A percentile compares a stretch with the other conserved stretches of the same genome.
phyloP scores from a whole-genome alignment of 2,113 vertebrate genomes.

The Poecile atricapillus region DNA sequence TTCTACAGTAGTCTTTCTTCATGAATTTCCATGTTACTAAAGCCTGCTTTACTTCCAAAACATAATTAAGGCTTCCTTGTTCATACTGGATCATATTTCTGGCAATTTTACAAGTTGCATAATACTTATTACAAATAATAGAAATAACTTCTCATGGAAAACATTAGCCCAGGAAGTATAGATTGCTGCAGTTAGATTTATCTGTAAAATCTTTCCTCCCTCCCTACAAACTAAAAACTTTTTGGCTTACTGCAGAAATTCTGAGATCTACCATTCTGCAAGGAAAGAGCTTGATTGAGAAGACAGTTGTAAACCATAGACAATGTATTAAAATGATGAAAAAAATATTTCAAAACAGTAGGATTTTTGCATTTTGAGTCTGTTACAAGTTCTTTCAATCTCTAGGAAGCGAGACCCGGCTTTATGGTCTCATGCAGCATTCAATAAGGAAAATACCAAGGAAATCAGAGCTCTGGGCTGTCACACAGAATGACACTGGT shows the following conservation, averaged over 20 bases:
- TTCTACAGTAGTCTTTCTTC: conserved; percentile 27
- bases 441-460: background rate
- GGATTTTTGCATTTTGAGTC: background rate
- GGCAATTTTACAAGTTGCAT: background rate
- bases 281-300: background rate
- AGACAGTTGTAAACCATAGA: background rate
- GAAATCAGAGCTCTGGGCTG: background rate
- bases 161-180: background rate
- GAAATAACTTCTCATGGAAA: background rate
- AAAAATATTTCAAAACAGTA: background rate
- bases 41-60: conserved; percentile 29
- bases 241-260: background rate
- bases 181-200: background rate
- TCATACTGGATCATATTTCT: conserved; percentile 18
- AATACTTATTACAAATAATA: conserved; percentile 21
- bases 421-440: background rate
- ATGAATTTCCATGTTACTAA: conserved; percentile 40
- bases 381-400: background rate
- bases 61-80: conserved; percentile 11
- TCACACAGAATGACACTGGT: background rate
- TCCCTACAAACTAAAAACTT: background rate
- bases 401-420: background rate
- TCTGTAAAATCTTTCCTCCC: background rate
- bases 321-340: background rate
- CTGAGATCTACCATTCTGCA: background rate